A percentile compares a stretch with the other conserved stretches of the same genome.
phyloP scores from a whole-genome alignment of 1,140 invertebrate genomes.

The Xylocopa sonorina region DNA sequence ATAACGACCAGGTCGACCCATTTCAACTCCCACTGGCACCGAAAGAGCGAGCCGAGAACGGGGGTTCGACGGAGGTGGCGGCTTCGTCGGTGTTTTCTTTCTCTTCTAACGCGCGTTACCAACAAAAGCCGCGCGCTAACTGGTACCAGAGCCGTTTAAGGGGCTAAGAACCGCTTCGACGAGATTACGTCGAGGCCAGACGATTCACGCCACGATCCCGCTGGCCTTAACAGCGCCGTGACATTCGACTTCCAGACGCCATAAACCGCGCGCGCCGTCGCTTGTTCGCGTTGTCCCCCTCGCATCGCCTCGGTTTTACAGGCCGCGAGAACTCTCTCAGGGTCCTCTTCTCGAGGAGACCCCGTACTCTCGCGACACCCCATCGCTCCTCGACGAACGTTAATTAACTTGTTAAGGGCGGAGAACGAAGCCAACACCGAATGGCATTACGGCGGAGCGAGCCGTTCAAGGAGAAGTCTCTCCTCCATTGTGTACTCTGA shows the following conservation, averaged over 20 bases:
- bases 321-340: background rate
- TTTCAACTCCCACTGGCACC: no score
- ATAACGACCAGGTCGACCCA: no score
- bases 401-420: slow-evolving; percentile 24
- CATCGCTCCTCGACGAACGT: background rate
- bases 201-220: slow-evolving; percentile 29
- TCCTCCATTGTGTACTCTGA: no score
- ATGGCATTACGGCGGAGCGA: background rate
- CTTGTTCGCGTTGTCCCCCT: slow-evolving; percentile 30
- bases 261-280: slow-evolving; percentile 31
- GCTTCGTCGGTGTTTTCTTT: background rate
- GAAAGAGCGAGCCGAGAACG: no score
- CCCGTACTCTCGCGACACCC: background rate
- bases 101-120: slow-evolving; percentile 6
- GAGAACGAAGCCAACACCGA: background rate
- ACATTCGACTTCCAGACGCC: slow-evolving; percentile 50
- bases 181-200: slow-evolving; percentile 29
- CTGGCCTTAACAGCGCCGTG: slow-evolving; percentile 41
- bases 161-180: slow-evolving; percentile 30
- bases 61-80: background rate
- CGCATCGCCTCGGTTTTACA: slow-evolving; percentile 3
- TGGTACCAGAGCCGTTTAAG: slow-evolving; percentile 39
- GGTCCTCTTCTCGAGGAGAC: background rate
- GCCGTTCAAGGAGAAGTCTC: background rate
- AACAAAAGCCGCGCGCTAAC: slow-evolving; percentile 39